These are phyloP conservation scores for Paramuricea clavata DNA, from an alignment of 92 coral and sea anemone genomes.

Conservation along the genomic window DNA sequence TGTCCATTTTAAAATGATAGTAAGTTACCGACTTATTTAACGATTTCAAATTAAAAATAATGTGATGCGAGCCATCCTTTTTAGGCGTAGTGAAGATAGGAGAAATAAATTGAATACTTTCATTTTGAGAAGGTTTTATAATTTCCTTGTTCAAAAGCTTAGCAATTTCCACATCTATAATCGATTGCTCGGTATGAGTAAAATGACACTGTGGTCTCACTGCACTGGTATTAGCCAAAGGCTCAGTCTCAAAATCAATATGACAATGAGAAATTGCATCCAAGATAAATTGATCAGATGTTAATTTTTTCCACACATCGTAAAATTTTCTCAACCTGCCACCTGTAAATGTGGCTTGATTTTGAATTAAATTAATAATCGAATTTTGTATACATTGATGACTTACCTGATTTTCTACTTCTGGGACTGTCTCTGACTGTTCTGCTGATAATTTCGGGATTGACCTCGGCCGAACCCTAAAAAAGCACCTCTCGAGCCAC, in stretches of 20 bases:
- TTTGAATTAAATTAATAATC: constrained; percentile 36
- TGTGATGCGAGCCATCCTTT: too few species aligned
- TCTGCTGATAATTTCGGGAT: background rate
- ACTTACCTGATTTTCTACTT: constrained; percentile 42
- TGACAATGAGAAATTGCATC: constrained; percentile 69
- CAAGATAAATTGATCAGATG: constrained; percentile 59
- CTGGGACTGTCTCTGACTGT: constrained; percentile 25
- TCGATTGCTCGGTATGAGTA: constrained; percentile 39
- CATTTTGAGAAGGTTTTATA: constrained; percentile 29
- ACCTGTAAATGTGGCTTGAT: constrained; percentile 57
- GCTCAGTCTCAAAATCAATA: constrained; percentile 48
- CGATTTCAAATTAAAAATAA: too few species aligned
- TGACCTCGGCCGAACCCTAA: constrained; percentile 62
- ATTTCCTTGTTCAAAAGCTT: constrained; percentile 58
- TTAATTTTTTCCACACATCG: constrained; percentile 53
- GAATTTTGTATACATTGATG: background rate
- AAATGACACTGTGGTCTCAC: constrained; percentile 19
- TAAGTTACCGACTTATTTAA: too few species aligned
- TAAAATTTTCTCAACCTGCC: constrained; percentile 57
- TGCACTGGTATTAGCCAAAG: background rate
- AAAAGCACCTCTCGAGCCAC: constrained; percentile 45
- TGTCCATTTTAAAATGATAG: constrained; percentile 48
- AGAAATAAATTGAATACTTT: constrained; percentile 62
- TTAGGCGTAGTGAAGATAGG: too few species aligned
- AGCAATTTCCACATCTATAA: constrained; percentile 57